Evolutionary conservation across 2,888 invertebrate genomes (phyloP), one percentile per base, ranked within the genome.

Genomic region (Suillia variegata): DNA sequence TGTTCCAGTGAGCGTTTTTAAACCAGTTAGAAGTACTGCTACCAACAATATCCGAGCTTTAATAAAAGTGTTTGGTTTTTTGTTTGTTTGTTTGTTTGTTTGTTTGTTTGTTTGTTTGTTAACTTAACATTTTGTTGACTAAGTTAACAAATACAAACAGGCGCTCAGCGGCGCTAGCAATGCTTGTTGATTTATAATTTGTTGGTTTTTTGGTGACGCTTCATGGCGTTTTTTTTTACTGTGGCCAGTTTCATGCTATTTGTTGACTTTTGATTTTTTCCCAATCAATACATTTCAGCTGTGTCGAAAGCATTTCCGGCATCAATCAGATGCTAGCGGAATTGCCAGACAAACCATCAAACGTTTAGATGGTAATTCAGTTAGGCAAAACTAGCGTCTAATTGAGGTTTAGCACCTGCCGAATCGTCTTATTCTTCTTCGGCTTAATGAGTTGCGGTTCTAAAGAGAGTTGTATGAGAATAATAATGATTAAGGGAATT

Each of bases 121-220:
- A 33, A 33, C 26, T 47, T 31, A 48, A 54, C 26, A 48, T 60
- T 64, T 61, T 65, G 58, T 65, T 65, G 61, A 61, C 59, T 56
- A 59, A 62, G 58, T 56, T 45, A 58, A 61, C 59, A 62, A 55
- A 53, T 54, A 45, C 15, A 52, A 62, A 45, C 56, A 61, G 61
- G 62, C 52, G 50, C 53, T 34, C 62, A 65, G 55, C 53, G 18
- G 38, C 8, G 5, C 10, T 48, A 59, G 61, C 53, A 55, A 54
- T 31, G 15, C 10, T 45, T 31, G 22, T 22, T 60, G 8, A 54
- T 55, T 56, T 61, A 47, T 56, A 26, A 1, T 52, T 34, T 33
- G 15, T 15, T 42, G 45, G 24, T 45, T 21, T 54, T 38, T 20
- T 34, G 52, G 17, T 34, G 33, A 18, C 18, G 42, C 22, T 15